Conservation (phyloP, 2,113 vertebrate species). For the Serinus canaria region DNA sequence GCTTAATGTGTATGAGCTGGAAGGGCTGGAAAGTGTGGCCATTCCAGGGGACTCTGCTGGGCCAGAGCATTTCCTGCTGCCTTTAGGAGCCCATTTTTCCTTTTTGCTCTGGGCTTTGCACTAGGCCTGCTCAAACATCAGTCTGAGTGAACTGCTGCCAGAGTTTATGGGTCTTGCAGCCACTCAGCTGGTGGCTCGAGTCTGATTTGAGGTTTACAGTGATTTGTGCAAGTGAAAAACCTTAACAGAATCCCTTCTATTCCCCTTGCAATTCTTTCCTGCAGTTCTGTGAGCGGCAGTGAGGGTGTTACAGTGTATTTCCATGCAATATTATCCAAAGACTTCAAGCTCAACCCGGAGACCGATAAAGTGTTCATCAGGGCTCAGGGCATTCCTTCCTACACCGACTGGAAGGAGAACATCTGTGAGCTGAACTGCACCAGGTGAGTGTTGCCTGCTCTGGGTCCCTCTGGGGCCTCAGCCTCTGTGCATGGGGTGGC, state of each 20-base stretch:
- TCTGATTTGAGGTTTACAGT: background rate
- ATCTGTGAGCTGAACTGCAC: constrained; percentile 48
- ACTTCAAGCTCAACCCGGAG: constrained; percentile 72
- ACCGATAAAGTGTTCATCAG: constrained; percentile 72
- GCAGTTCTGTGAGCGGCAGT: background rate
- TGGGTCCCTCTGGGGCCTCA: background rate
- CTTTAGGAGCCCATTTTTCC: background rate
- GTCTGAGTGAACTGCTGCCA: background rate
- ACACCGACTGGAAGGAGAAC: background rate
- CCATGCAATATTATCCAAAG: constrained; percentile 85
- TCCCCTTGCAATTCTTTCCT: background rate
- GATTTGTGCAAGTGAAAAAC: background rate
- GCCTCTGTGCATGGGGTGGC: accelerated
- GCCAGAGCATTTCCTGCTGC: background rate
- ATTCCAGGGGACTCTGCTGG: background rate
- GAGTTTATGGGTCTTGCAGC: background rate
- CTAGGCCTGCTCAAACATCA: background rate
- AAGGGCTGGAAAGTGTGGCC: background rate
- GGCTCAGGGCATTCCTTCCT: background rate
- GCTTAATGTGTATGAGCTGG: background rate
- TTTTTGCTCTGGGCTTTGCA: background rate
- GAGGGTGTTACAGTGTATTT: constrained; percentile 81
- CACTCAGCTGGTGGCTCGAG: background rate
- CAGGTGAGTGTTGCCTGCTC: background rate
- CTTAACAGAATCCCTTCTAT: background rate